A percentile compares a stretch with the other conserved stretches of the same genome.
phyloP scores from a whole-genome alignment of 2,113 vertebrate genomes.

The Gorsachius goisagi region DNA sequence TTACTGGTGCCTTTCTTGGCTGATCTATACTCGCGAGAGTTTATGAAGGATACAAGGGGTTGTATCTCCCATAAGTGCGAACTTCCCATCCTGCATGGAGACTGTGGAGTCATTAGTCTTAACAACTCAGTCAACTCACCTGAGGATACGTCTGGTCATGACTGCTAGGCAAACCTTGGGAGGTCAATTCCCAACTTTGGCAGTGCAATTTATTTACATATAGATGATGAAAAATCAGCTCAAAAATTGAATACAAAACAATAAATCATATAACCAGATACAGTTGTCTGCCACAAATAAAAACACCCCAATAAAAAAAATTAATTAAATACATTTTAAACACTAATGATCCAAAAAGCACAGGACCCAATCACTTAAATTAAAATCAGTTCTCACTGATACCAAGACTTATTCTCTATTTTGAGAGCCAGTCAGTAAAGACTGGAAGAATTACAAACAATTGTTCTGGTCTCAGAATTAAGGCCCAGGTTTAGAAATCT shows the following conservation, averaged over 20 bases:
- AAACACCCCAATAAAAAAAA: not conserved
- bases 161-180: not conserved
- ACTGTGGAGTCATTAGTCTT: not conserved
- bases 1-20: not conserved
- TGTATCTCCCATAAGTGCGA: not conserved
- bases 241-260: not conserved
- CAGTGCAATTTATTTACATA: not conserved
- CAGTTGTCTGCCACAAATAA: not conserved
- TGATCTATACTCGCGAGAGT: not conserved
- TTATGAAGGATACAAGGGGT: not conserved
- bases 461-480: not conserved
- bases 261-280: not conserved
- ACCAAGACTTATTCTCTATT: not conserved
- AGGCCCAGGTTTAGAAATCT: not conserved
- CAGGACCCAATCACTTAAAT: not conserved
- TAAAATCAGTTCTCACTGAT: not conserved
- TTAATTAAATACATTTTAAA: not conserved
- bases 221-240: not conserved
- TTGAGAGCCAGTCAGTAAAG: not conserved
- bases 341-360: not conserved
- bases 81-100: not conserved
- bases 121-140: not conserved
- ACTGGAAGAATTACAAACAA: not conserved
- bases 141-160: not conserved
- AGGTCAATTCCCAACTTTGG: not conserved